phyloP scores from a whole-genome alignment of 2,113 vertebrate genomes.

The Rhinopomastus cyanomelas region DNA sequence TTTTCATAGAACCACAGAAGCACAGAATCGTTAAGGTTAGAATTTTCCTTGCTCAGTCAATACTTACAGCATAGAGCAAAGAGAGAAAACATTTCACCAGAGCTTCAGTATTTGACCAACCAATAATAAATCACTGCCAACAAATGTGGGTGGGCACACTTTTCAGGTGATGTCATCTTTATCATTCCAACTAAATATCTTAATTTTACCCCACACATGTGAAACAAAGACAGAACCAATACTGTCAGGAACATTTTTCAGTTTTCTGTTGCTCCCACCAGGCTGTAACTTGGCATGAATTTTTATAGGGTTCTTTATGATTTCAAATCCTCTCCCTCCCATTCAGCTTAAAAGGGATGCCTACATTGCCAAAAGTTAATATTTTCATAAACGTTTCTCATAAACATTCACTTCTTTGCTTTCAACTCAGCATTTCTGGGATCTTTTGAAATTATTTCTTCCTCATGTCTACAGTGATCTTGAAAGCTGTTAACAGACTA shows the following conservation, averaged over 20 bases:
- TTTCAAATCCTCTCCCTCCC: not conserved
- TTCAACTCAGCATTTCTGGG: slow-evolving; percentile 27
- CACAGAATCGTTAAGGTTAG: too few species aligned
- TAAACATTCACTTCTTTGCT: slow-evolving; percentile 31
- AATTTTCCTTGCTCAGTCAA: not conserved
- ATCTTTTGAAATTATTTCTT: slow-evolving; percentile 53
- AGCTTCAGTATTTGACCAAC: not conserved
- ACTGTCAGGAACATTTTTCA: not conserved
- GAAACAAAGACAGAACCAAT: not conserved
- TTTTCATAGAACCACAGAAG: not conserved
- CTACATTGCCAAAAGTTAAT: slow-evolving; percentile 10
- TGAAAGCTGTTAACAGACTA: slow-evolving; percentile 50
- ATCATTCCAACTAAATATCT: not conserved
- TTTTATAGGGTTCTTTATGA: slow-evolving; percentile 20
- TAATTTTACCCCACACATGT: not conserved
- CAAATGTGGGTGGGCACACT: not conserved
- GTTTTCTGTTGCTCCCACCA: not conserved
- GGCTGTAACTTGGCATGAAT: not conserved
- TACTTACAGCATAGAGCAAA: not conserved
- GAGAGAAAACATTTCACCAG: not conserved
- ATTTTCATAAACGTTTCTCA: slow-evolving; percentile 36
- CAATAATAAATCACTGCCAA: not conserved
- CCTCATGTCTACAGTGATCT: slow-evolving; percentile 36
- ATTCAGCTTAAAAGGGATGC: slow-evolving; percentile 27
- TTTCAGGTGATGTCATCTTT: not conserved